Evolutionary conservation across 2,113 vertebrate species (phyloP), one percentile per base, ranked within the genome.

Genomic region (Psittacula cyanocephala): DNA sequence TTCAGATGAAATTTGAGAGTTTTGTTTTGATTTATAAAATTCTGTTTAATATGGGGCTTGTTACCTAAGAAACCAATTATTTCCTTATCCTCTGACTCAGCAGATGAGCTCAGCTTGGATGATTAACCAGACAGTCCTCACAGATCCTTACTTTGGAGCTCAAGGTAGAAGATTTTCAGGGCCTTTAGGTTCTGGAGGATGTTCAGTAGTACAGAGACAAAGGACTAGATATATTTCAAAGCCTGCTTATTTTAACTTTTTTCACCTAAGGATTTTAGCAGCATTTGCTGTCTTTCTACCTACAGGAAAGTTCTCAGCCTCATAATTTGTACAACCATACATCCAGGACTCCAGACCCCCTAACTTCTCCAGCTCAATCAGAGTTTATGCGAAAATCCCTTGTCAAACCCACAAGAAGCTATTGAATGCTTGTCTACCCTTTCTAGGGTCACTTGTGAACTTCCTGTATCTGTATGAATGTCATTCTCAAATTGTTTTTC

Each of bases 21-120:
- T 82, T 93, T 87, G 33, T 79, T 94, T 85, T 81, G 43, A 81
- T 84, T 92, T 75, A 75, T 35, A 63, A 92, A 87, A 83, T 62
- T 17, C 17, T 67, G 12, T 55, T 67, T 86, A 81, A 67, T 41
- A 59, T n/a, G 14, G 12, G 19, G 0, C 17, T 85, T 81, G 7
- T 60, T 75, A 81, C 14, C 8, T 28, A 81, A 72, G 17, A 88
- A 85, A 64, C 13, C 6, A 50, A 37, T 23, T 63, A 24, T 43
- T 91, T 77, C 13, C 41, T 72, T 88, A 47, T 72, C 11, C 8
- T 77, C 24, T 57, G 44, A n/a, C 25, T 67, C 43, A 79, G 55
- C 10, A 84, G 62, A 46, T 70, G 14, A 76, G 5, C 8, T 80
- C 29, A 81, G 27, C 17, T 81, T 76, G 20, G 10, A 3, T 76